Conservation (phyloP, 1,140 invertebrate species). For the Zophobas atratus region DNA sequence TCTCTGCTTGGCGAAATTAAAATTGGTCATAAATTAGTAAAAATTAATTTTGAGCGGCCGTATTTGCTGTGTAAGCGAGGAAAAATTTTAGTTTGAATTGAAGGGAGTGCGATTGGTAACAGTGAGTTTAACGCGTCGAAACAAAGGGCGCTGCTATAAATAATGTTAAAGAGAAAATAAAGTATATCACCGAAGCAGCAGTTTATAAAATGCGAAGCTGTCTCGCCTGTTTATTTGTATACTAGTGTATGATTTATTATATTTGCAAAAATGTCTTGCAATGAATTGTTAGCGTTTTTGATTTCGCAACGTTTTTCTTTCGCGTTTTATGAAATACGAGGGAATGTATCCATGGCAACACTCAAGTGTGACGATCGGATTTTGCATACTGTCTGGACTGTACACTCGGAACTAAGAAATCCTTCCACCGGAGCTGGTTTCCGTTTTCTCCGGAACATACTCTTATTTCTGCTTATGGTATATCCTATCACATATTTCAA, state of each 20-base stretch:
- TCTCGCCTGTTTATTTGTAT: constrained; percentile 42
- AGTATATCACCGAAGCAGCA: constrained; percentile 44
- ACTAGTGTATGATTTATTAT: constrained; percentile 43
- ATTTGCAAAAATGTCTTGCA: constrained; percentile 40
- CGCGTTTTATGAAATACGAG: constrained; percentile 32
- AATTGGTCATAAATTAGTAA: constrained; percentile 36
- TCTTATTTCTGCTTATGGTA: constrained; percentile 43
- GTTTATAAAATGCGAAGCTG: constrained; percentile 47
- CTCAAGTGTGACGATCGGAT: constrained; percentile 33
- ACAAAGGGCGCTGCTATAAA: constrained; percentile 35
- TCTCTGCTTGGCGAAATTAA: not conserved
- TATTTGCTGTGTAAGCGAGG: not conserved
- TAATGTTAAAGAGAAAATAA: constrained; percentile 44
- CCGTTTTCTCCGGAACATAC: constrained; percentile 37
- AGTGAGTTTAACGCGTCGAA: constrained; percentile 30
- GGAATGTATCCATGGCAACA: constrained; percentile 38
- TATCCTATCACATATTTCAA: constrained; percentile 47
- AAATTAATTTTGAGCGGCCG: constrained; percentile 23
- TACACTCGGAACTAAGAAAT: constrained; percentile 44
- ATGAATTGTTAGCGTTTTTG: constrained; percentile 48
- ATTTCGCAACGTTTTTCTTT: constrained; percentile 31
- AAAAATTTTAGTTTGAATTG: constrained; percentile 24
- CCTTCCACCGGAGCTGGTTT: constrained; percentile 16
- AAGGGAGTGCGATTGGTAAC: constrained; percentile 35
- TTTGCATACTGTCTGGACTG: constrained; percentile 42